phyloP scores from a whole-genome alignment of 1,140 invertebrate species.

The Euglossa dilemma region DNA sequence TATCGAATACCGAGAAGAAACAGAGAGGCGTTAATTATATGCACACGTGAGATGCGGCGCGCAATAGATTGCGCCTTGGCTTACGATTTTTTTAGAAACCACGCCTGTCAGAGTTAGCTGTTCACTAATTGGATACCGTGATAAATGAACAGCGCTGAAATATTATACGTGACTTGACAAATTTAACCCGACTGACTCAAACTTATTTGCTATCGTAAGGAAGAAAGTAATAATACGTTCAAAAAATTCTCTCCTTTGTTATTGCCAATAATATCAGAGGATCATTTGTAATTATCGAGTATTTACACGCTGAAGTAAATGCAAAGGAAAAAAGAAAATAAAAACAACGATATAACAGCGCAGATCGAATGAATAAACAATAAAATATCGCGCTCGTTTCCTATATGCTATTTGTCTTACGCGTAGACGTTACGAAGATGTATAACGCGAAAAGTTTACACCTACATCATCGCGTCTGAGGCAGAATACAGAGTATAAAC shows the following conservation, averaged over 20 bases:
- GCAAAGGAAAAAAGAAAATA: no score
- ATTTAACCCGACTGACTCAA: neutral
- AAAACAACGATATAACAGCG: no score
- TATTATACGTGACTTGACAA: neutral
- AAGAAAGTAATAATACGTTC: no score
- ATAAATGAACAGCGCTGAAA: slow-evolving; percentile 4
- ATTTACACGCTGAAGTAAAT: no score
- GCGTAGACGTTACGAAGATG: neutral
- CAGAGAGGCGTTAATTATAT: no score
- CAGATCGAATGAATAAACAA: neutral
- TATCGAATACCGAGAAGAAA: no score
- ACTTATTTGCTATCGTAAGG: neutral
- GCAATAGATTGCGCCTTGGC: no score
- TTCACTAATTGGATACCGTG: slow-evolving; percentile 3
- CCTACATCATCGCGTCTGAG: neutral
- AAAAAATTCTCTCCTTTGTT: no score
- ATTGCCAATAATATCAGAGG: no score
- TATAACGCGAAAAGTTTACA: neutral
- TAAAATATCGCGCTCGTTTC: neutral
- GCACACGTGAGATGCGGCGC: neutral
- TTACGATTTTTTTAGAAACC: no score
- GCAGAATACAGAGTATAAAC: neutral
- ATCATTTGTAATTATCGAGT: no score
- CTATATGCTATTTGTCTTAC: no score
- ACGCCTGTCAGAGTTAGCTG: neutral